Base-by-base conservation (phyloP, 2,797 vertebrate genomes). In the Muraenolepis orangiensis region DNA sequence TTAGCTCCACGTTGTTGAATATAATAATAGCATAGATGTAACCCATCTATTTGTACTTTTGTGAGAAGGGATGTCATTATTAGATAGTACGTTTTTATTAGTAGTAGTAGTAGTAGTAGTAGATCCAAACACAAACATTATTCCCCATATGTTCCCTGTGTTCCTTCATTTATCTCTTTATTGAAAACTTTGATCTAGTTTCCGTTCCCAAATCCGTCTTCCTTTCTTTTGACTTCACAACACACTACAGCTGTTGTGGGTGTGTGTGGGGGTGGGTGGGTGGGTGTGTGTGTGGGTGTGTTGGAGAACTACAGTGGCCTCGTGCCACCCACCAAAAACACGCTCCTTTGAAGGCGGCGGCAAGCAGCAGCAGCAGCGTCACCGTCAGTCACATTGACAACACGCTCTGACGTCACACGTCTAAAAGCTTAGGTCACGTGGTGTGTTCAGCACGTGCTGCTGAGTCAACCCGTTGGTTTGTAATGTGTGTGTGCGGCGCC, bases 381-480 rank as follows among this genome's bases (percentile, higher is more conserved):
- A n/a, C n/a, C n/a, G n/a, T n/a, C n/a, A n/a, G n/a, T n/a, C 81
- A 71, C 72, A 23, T 71, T 67, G 76, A 81, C 66, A 71, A 66
- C 36, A 4, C 20, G 57, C 76, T 81, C 71, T 76, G 10, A 81
- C 46, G 69, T 79, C 80, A 76, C 74, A 71, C 75, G 75, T 72
- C 31, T 79, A 31, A 82, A 68, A 79, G 79, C 77, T 12, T 6
- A 14, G 40, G 84, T 84, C 75, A 76, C 18, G 69, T 77, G 76
- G 34, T 28, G 69, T 77, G 76, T 38, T 28, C 29, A 69, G 71
- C 57, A 77, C 80, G 81, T 86, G 75, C 73, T 77, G 73, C 16
- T 34, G 3, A 34, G 3, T 34, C 32, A 34, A 34, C 8, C 3
- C 8, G 3, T 34, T 8, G 32, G 32, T 34, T 34, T 34, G 8